A percentile compares a stretch with the other conserved stretches of the same genome.
These are phyloP conservation scores for Arenaria interpres DNA, from an alignment of 2,113 vertebrate genomes.

Conservation along the genomic window DNA sequence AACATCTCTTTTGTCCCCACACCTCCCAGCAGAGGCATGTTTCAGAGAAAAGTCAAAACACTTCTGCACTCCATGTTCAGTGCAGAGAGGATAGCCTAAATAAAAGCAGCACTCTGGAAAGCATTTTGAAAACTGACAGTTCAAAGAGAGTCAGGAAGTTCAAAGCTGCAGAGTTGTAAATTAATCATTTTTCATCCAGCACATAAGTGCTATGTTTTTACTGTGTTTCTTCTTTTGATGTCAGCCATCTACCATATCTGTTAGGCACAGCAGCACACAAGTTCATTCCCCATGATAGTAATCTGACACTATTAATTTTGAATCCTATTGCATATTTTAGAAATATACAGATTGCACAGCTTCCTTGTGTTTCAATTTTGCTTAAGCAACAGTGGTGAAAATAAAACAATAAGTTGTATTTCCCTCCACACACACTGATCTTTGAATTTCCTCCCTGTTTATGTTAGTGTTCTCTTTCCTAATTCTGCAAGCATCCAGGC, in stretches of 20 bases:
- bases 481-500: background rate
- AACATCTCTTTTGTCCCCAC: background rate
- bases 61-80: background rate
- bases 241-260: background rate
- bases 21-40: background rate
- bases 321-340: background rate
- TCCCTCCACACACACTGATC: background rate
- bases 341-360: background rate
- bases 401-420: background rate
- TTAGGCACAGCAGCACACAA: background rate
- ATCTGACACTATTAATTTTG: background rate
- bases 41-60: background rate
- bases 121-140: conserved; percentile 7
- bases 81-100: background rate
- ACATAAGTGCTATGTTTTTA: background rate
- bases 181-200: background rate
- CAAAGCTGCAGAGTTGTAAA: conserved; percentile 20
- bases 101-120: background rate
- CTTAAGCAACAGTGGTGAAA: background rate
- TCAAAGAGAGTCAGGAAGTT: background rate
- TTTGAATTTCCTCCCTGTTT: background rate
- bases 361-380: background rate
- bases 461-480: background rate
- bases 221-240: background rate
- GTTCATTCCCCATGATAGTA: background rate